A percentile compares a stretch with the other conserved stretches of the same genome.
Evolutionary conservation across 2,888 invertebrate genomes (phyloP).

Genomic region (Lochmaea crataegi): DNA sequence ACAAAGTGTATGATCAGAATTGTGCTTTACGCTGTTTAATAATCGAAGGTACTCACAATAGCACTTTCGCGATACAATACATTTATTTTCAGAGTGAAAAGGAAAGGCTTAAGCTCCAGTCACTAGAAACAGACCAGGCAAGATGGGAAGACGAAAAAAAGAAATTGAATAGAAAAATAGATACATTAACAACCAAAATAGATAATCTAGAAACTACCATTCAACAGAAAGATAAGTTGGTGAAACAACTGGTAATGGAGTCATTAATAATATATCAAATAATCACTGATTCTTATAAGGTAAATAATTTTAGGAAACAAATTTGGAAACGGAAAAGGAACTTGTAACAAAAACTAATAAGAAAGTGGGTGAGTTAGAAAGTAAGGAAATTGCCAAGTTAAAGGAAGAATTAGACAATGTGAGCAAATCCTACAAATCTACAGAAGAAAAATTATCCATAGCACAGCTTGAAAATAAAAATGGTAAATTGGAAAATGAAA

Average conservation of each 20-base stretch:
- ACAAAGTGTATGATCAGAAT: too few species aligned
- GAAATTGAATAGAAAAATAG: conserved; percentile 66
- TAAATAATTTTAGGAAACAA: conserved; percentile 62
- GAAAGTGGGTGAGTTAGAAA: conserved; percentile 55
- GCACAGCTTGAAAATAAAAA: conserved; percentile 72
- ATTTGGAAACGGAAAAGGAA: conserved; percentile 66
- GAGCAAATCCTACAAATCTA: conserved; percentile 52
- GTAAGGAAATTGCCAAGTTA: conserved; percentile 56
- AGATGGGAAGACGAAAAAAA: conserved; percentile 68
- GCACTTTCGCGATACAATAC: neutral
- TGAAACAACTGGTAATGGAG: conserved; percentile 71
- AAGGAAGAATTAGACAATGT: conserved; percentile 59
- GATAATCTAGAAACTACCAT: conserved; percentile 71
- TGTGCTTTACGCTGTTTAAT: too few species aligned
- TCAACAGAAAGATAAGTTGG: conserved; percentile 71
- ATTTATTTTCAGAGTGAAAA: conserved; percentile 59
- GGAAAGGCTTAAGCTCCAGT: conserved; percentile 56
- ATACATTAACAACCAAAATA: conserved; percentile 71
- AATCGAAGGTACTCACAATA: too few species aligned
- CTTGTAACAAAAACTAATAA: conserved; percentile 59
- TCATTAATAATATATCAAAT: neutral
- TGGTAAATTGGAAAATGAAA: conserved; percentile 74
- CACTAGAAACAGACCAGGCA: conserved; percentile 65
- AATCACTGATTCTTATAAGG: neutral
- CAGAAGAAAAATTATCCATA: conserved; percentile 70